A percentile compares a stretch with the other conserved stretches of the same genome.
phyloP scores from a whole-genome alignment of 2,888 invertebrate genomes.

The Latheticus oryzae region DNA sequence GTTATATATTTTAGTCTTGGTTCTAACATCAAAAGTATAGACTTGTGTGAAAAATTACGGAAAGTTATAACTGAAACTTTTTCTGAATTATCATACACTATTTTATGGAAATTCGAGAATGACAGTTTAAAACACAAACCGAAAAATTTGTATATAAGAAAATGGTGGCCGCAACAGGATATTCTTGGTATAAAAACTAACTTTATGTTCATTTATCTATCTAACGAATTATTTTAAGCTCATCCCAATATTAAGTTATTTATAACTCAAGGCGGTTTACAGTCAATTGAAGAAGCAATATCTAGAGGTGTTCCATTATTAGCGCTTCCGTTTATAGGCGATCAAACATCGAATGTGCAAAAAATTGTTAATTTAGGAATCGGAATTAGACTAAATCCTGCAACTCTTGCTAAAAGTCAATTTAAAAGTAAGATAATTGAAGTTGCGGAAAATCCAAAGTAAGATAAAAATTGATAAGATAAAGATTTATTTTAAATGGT shows the following conservation, averaged over 20 bases:
- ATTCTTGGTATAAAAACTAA: conserved; percentile 35
- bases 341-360: conserved; percentile 37
- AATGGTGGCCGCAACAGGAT: conserved; percentile 50
- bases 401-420: conserved; percentile 13
- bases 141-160: conserved; percentile 40
- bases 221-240: conserved; percentile 26
- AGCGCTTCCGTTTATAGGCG: conserved; percentile 38
- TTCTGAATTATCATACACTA: conserved; percentile 38
- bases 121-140: conserved; percentile 38
- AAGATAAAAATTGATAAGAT: no score
- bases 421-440: conserved; percentile 17
- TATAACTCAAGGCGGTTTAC: conserved; percentile 38
- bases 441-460: conserved; percentile 16
- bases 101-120: conserved; percentile 46
- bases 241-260: conserved; percentile 36
- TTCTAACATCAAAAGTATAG: conserved; percentile 48
- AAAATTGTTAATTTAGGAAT: conserved; percentile 26
- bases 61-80: conserved; percentile 39
- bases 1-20: conserved; percentile 61
- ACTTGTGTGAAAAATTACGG: conserved; percentile 30
- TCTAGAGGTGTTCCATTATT: conserved; percentile 30
- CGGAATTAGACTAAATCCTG: not conserved
- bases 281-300: conserved; percentile 38
- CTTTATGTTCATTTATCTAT: conserved; percentile 18
- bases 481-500: no score